Evolutionary conservation across 2,888 invertebrate genomes (phyloP), one percentile per base, ranked within the genome.

Genomic region (Campoplex nolae): DNA sequence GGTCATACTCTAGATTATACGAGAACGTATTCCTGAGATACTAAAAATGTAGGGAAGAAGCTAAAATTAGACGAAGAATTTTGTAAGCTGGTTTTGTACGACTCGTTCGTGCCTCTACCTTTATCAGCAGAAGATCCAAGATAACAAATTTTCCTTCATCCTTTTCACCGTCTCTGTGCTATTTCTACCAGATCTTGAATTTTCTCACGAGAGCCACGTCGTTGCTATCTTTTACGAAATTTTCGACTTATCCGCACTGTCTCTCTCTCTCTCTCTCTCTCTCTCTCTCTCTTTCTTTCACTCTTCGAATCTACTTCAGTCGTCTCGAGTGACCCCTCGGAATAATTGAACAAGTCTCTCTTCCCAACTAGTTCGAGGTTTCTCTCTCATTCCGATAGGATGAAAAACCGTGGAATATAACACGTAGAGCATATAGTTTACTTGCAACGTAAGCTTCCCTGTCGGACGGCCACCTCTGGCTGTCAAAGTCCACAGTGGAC

Each of bases 311-410:
- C 62, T 62, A 62, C 62, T 62, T 28, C 62, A 68, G 67, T 62
- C 67, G 67, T 76, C 71, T 83, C 76, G 45, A 48, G 83, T 83
- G 86, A 83, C 86, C 86, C 56, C 70, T 80, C 48, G 79, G 83
- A 86, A 86, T 86, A 86, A 86, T 86, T 86, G 83, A 86, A 83
- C 70, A 76, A 71, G 83, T 83, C 86, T 70, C 58, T 71, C 71
- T 58, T 62, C 28, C 18, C 79, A 56, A 45, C 58, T n/a, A 6
- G n/a, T 48, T 71, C 48, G 32, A 16, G 42, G 32, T 71, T 18
- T 32, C 48, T 18, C 28, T 51, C 45, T 71, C 28, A 23, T 4
- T 67, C 77, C 16, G 28, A 71, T n/a, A 16, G 58, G 16, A 35
- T 71, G 70, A 71, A 56, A 80, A 62, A 71, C 68, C 79, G 48